Base-by-base conservation (phyloP, 2,888 invertebrate species). In the Linnaemya tessellans region DNA sequence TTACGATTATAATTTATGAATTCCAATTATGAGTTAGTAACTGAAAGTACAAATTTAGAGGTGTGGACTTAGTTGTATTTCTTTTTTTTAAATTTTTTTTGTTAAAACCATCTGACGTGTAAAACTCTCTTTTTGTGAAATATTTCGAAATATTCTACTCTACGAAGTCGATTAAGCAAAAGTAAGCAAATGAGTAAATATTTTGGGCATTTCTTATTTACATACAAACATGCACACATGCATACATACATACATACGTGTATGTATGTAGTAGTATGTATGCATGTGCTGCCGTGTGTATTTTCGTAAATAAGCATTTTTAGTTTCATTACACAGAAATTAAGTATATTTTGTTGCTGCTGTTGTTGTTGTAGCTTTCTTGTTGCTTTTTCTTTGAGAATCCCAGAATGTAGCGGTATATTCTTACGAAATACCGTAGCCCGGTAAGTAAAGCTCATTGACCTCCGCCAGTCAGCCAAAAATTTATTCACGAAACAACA, bases 371-470 rank as follows among this genome's bases (percentile, higher is more conserved):
- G n/a, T n/a, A n/a, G n/a, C n/a, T n/a, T n/a, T n/a, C 18, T 51
- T 65, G 41, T 77, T 67, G 18, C n/a, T 70, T 64, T 80, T 51
- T 75, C 67, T 64, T 35, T 80, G 30, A 67, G 79, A 85, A 73
- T 82, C 75, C 54, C 70, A 74, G 49, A 80, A 67, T 74, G 73
- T 85, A 85, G 85, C 85, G 85, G 82, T 85, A 85, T 80, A 80
- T 82, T 79, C 85, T 85, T 82, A 82, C 85, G 85, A 85, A 85
- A 82, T 82, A 82, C 82, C 75, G 79, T 85, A 82, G 82, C 71
- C 78, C 56, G 70, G 85, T 83, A 84, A 80, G 74, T 62, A 80
- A 83, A 87, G 87, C 82, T 73, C 87, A 87, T 68, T 87, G 87
- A 87, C 87, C 86, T 67, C 70, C 73, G 79, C 41, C 84, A 64